Evolutionary conservation across 2,113 vertebrate species (phyloP).

Genomic region (Gallinago jamesoni): DNA sequence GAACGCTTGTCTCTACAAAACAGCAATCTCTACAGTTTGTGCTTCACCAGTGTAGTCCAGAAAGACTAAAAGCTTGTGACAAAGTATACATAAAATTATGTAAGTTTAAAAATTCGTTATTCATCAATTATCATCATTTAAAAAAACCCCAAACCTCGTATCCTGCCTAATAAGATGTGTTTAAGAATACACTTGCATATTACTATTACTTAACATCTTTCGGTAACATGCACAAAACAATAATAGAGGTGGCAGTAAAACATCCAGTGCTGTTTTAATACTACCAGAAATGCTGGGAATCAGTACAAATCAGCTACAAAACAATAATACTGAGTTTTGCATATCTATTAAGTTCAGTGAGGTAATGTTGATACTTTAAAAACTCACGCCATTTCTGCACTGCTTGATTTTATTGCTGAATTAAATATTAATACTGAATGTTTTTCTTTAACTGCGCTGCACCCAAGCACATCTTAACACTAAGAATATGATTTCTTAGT

Average conservation of each 20-base stretch:
- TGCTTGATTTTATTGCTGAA: constrained; percentile 78
- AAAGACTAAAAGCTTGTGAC: constrained; percentile 66
- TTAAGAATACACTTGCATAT: constrained; percentile 67
- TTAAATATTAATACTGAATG: constrained; percentile 52
- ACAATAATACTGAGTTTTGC: constrained; percentile 70
- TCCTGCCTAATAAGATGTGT: constrained; percentile 48
- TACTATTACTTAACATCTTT: constrained; percentile 48
- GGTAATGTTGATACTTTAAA: constrained; percentile 74
- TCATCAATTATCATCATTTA: constrained; percentile 18
- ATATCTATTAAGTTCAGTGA: constrained; percentile 78
- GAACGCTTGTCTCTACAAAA: not conserved
- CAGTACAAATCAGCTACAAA: constrained; percentile 70
- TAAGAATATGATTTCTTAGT: not conserved
- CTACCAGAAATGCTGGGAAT: constrained; percentile 67
- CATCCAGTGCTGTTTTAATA: constrained; percentile 30
- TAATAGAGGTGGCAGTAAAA: constrained; percentile 36
- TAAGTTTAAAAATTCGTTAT: constrained; percentile 39
- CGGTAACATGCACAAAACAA: constrained; percentile 45
- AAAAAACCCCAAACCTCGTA: constrained; percentile 34
- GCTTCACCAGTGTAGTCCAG: constrained; percentile 51
- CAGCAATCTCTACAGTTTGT: constrained; percentile 7
- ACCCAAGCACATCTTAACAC: constrained; percentile 31
- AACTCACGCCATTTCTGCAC: constrained; percentile 40
- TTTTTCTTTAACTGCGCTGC: constrained; percentile 7
- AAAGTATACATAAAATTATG: constrained; percentile 37